phyloP scores from a whole-genome alignment of 1,140 invertebrate genomes.

The Micrasema longulum region DNA sequence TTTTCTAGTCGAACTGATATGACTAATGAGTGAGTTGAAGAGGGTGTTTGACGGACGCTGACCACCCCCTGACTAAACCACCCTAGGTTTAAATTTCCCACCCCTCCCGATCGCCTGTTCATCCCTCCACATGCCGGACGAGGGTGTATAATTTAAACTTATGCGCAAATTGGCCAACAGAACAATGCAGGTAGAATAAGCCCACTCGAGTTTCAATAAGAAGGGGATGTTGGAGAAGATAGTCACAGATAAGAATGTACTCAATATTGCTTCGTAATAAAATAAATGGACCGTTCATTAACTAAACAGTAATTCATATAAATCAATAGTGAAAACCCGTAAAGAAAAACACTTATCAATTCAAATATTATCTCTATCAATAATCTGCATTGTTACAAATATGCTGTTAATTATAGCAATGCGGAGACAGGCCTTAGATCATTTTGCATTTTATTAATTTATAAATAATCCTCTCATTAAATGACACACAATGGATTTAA shows the following conservation, averaged over 20 bases:
- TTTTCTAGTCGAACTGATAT: conserved; percentile 18
- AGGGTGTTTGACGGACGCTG: conserved; percentile 40
- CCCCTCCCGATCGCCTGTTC: conserved; percentile 26
- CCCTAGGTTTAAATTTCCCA: conserved; percentile 18
- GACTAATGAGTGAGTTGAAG: conserved; percentile 45
- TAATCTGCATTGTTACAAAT: too few species aligned
- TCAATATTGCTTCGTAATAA: too few species aligned
- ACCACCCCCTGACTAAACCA: conserved; percentile 5
- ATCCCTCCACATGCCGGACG: conserved; percentile 39
- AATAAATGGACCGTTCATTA: too few species aligned
- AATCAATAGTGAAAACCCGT: too few species aligned
- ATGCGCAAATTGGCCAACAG: conserved; percentile 48
- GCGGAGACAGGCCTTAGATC: too few species aligned
- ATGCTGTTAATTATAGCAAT: too few species aligned
- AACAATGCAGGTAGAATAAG: conserved; percentile 47
- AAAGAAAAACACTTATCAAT: too few species aligned
- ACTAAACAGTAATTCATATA: too few species aligned
- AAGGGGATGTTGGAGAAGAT: conserved; percentile 20
- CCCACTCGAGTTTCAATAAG: conserved; percentile 32
- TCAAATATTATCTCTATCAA: too few species aligned
- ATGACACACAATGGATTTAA: too few species aligned
- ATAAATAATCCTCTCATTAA: too few species aligned
- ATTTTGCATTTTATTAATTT: too few species aligned
- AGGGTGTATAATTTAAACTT: conserved; percentile 50
- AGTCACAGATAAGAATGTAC: conserved; percentile 13